These are phyloP conservation scores for Pangasius larnaudii DNA, from an alignment of 2,797 vertebrate species.

Conservation along the genomic window DNA sequence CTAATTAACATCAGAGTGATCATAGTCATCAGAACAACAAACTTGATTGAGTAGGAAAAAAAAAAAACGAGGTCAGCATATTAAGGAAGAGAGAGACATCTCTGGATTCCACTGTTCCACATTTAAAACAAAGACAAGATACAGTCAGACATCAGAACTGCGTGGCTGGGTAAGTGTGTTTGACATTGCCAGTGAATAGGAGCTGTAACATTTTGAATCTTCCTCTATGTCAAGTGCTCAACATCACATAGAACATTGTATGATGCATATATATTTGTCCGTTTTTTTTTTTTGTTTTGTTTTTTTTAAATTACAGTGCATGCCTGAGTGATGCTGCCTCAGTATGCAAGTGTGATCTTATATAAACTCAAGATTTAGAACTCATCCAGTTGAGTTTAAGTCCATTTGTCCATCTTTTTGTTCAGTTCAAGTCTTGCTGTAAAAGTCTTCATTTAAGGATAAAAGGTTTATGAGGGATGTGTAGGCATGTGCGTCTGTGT, in stretches of 20 bases:
- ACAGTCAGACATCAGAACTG: slow-evolving; percentile 79
- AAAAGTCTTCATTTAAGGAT: slow-evolving; percentile 81
- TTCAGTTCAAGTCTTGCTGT: slow-evolving; percentile 81
- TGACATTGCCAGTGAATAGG: slow-evolving; percentile 68
- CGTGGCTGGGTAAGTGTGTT: slow-evolving; percentile 63
- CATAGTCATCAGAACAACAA: slow-evolving; percentile 71
- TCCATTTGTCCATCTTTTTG: slow-evolving; percentile 65
- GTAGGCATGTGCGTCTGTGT: slow-evolving; percentile 47
- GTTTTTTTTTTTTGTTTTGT: slow-evolving; percentile 65
- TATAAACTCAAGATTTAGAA: slow-evolving; percentile 72
- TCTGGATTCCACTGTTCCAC: slow-evolving; percentile 76
- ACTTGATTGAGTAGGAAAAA: slow-evolving; percentile 70
- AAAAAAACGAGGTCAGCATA: slow-evolving; percentile 75
- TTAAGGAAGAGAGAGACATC: slow-evolving; percentile 70
- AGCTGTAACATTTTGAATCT: slow-evolving; percentile 69
- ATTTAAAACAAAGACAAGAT: slow-evolving; percentile 70
- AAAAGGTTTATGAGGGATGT: slow-evolving; percentile 63
- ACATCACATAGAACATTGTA: slow-evolving; percentile 57
- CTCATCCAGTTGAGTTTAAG: slow-evolving; percentile 75
- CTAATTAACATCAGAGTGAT: slow-evolving; percentile 67
- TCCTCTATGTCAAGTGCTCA: slow-evolving; percentile 47
- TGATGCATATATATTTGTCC: slow-evolving; percentile 81
- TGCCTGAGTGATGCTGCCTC: slow-evolving; percentile 79
- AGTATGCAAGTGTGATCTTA: slow-evolving; percentile 72
- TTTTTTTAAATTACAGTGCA: slow-evolving; percentile 73